Conservation (phyloP, 2,797 vertebrate species). For the Halcyon badia region DNA sequence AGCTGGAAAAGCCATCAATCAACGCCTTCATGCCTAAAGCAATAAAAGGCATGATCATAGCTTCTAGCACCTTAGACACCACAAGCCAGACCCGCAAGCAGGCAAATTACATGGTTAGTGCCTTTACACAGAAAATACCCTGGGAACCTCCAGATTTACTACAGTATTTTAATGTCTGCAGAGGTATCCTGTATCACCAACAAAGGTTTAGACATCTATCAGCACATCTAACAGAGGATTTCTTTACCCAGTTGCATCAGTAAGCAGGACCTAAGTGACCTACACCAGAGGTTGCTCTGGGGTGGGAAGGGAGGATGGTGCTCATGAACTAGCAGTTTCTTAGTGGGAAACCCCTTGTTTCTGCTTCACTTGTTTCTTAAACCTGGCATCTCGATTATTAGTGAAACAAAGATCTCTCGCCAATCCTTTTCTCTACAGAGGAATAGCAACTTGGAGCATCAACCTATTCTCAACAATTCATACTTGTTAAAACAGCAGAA, state of each 20-base stretch:
- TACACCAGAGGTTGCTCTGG: background rate
- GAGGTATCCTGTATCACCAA: background rate
- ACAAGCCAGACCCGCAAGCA: background rate
- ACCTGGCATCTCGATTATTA: background rate
- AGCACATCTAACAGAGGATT: background rate
- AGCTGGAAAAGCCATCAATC: background rate
- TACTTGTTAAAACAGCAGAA: background rate
- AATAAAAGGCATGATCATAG: background rate
- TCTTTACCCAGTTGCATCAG: background rate
- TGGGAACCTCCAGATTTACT: background rate
- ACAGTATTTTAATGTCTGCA: accelerated
- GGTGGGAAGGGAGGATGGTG: background rate
- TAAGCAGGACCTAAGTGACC: background rate
- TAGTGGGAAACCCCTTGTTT: background rate
- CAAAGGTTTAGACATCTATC: background rate
- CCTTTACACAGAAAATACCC: background rate
- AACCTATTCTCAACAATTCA: background rate
- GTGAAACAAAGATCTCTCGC: background rate
- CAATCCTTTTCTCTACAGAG: background rate
- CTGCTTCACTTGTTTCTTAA: background rate
- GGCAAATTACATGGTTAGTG: background rate
- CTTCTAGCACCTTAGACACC: background rate
- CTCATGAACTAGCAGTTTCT: background rate
- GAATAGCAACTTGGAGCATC: background rate
- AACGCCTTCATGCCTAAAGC: background rate